A percentile compares a stretch with the other conserved stretches of the same genome.
These are phyloP conservation scores for Camponotus vicinus DNA, from an alignment of 1,140 invertebrate genomes.

Conservation along the genomic window DNA sequence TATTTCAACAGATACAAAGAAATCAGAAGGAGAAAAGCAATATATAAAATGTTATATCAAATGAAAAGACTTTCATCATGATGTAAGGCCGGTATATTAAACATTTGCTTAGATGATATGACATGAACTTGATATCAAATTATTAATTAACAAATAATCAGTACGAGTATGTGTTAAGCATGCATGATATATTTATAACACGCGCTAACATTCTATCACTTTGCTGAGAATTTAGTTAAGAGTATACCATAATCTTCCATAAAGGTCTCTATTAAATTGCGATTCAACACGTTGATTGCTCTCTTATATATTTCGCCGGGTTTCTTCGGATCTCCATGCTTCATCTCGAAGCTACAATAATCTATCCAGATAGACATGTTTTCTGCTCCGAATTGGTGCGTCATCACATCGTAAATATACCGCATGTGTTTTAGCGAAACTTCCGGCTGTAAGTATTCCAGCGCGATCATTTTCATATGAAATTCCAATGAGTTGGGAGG, in stretches of 20 bases:
- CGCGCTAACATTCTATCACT: neutral
- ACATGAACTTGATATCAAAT: neutral
- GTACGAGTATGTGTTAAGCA: neutral
- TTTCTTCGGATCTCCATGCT: constrained; percentile 83
- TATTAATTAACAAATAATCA: neutral
- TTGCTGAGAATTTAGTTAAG: constrained; percentile 72
- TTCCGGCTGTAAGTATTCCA: constrained; percentile 85
- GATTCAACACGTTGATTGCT: constrained; percentile 85
- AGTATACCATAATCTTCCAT: constrained; percentile 78
- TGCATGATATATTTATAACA: neutral
- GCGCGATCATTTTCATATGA: constrained; percentile 86
- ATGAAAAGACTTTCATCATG: neutral
- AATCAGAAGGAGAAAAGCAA: no score
- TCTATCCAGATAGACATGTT: constrained; percentile 88
- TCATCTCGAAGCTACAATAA: constrained; percentile 87
- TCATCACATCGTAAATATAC: constrained; percentile 84
- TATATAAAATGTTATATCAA: neutral
- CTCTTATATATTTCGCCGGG: constrained; percentile 84
- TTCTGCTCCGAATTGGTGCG: constrained; percentile 86
- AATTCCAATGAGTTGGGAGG: constrained; percentile 85
- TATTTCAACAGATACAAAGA: no score
- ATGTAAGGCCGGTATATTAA: neutral
- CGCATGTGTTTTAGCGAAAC: constrained; percentile 80
- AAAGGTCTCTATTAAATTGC: constrained; percentile 77
- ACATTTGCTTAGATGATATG: neutral